Base-by-base conservation (phyloP, 64 coral and sea anemone species). In the Montipora capricornis region DNA sequence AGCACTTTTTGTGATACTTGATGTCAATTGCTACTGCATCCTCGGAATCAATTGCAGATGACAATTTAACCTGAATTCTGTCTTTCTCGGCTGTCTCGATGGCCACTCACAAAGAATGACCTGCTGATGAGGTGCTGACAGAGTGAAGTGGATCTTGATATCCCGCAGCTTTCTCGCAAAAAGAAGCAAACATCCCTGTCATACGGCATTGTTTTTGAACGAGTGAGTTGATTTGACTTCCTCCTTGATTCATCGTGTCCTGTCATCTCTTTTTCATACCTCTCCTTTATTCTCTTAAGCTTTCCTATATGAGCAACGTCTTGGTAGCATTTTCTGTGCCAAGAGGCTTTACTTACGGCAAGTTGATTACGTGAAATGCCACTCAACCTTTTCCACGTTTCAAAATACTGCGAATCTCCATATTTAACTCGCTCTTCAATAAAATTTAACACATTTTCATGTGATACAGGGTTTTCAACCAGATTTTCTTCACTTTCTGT, bases 401-500 rank as follows among this genome's bases (percentile, higher is more conserved):
- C 68, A 44, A 44, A 69, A 73, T 75, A 88, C 68, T 76, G 64
- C 44, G 16, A 47, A 76, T 90, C 61, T 44, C 75, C 88, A 62
- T 80, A 90, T 47, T 58, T 79, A 80, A 58, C 75, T 46, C 88
- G 67, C 80, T 90, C 88, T 64, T 90, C 60, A 45, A 90, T 46
- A 78, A 80, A 79, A 64, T 90, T 61, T 46, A 66, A 68, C 57
- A 80, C 59, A 78, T 79, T 90, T 78, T 64, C 17, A 64, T 80
- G 61, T 11, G 88, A 90, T 58, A 61, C 58, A 74, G 60, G 75
- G 75, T 90, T 90, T 29, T 24, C 75, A 5, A 57, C 52, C 52
- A 57, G 52, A 10, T 3, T 10, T 57, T 90, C 88, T 88, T 62
- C 88, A 64, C 51, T 90, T 47, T 20, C 10, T 47, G 59, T 78